Conservation (phyloP, 2,113 vertebrate species). For the Phaetusa simplex region DNA sequence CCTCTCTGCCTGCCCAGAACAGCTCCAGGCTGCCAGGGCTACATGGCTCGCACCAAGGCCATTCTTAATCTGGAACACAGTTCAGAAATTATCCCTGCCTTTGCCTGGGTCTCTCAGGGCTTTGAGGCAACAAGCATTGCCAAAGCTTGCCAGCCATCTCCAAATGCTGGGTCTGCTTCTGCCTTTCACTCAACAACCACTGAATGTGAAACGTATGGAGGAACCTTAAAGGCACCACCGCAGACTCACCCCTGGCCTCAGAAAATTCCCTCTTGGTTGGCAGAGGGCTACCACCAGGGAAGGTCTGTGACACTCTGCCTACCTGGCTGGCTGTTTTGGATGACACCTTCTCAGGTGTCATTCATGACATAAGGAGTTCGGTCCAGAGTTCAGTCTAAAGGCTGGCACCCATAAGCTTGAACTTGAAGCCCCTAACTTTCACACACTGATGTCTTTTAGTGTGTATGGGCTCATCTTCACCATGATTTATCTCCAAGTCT, state of each 20-base stretch:
- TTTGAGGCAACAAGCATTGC: background rate
- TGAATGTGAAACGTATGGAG: background rate
- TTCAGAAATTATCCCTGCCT: background rate
- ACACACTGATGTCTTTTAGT: fast-evolving
- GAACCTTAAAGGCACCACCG: background rate
- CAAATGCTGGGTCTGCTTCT: background rate
- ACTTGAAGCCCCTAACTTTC: background rate
- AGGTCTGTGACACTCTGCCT: background rate
- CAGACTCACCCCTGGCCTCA: background rate
- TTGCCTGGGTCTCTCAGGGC: background rate
- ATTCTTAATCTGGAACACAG: background rate
- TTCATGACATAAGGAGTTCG: background rate
- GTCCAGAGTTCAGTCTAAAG: background rate
- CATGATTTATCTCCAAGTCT: background rate
- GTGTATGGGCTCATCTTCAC: background rate
- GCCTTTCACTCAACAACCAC: background rate
- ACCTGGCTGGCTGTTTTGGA: background rate
- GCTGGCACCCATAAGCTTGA: background rate
- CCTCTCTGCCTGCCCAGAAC: background rate
- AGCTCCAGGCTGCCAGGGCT: background rate
- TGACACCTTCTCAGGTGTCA: background rate
- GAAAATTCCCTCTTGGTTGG: background rate
- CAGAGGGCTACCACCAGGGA: background rate
- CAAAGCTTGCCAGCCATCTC: background rate
- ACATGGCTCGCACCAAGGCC: background rate